These are phyloP conservation scores for Marcusenius ussheri DNA, from an alignment of 2,113 vertebrate genomes.

Conservation along the genomic window DNA sequence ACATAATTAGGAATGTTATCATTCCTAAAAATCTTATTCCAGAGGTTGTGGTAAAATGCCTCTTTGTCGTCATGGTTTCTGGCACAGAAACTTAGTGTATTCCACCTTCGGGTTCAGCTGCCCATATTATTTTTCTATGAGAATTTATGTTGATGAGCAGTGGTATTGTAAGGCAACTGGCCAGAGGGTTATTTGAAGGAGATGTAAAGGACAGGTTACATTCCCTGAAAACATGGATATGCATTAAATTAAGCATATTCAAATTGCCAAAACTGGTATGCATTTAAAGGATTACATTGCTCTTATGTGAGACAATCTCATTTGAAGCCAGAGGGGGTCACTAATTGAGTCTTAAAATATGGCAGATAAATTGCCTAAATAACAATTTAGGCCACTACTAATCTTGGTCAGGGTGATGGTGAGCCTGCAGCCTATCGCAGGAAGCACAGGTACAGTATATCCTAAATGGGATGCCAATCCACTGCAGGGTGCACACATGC, in stretches of 20 bases:
- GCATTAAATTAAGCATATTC: not conserved
- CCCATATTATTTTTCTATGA: not conserved
- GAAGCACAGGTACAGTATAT: not conserved
- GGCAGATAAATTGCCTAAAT: not conserved
- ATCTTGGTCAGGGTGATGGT: not conserved
- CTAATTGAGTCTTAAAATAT: not conserved
- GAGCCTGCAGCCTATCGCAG: not conserved
- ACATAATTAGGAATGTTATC: not conserved
- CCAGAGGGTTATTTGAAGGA: not conserved
- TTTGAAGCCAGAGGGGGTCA: not conserved
- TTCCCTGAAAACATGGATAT: not conserved
- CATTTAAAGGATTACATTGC: not conserved
- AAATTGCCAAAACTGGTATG: not conserved
- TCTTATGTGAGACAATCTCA: not conserved
- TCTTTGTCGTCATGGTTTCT: not conserved
- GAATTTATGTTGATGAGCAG: not conserved
- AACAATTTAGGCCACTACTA: not conserved
- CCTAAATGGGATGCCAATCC: not conserved
- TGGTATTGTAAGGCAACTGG: not conserved
- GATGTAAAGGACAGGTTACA: not conserved
- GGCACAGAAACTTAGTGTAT: not conserved
- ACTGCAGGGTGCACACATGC: not conserved
- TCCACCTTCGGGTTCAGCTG: not conserved
- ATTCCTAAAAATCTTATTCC: not conserved
- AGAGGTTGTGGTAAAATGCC: not conserved